Evolutionary conservation across 2,113 vertebrate species (phyloP).

Genomic region (Anhinga anhinga): DNA sequence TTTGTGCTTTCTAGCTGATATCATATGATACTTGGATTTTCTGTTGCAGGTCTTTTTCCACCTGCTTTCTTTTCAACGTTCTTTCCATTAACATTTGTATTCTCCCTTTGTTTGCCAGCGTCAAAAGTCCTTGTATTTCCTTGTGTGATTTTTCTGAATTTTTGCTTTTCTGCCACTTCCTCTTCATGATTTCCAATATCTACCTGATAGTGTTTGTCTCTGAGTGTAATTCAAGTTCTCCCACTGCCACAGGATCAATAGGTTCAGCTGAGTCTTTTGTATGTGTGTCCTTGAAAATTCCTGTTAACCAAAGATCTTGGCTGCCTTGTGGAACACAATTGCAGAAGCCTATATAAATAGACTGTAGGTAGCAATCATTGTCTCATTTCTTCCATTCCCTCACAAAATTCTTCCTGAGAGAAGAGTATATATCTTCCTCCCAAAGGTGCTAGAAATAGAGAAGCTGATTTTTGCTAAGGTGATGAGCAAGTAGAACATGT

Average conservation of each 20-base stretch:
- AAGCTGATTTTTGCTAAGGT: background rate
- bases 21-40: background rate
- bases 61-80: background rate
- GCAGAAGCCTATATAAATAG: background rate
- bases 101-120: background rate
- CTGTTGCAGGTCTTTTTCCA: background rate
- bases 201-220: background rate
- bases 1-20: background rate
- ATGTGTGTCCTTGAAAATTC: background rate
- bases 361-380: background rate
- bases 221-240: background rate
- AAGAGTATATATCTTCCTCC: background rate
- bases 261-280: background rate
- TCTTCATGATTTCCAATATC: background rate
- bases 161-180: background rate
- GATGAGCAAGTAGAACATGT: background rate
- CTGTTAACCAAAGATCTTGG: background rate
- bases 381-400: background rate
- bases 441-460: background rate
- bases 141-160: background rate
- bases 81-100: background rate
- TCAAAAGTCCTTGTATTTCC: background rate
- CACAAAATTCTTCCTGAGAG: background rate
- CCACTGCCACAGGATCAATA: background rate
- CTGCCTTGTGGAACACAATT: background rate